A percentile compares a stretch with the other conserved stretches of the same genome.
Evolutionary conservation across 2,113 vertebrate genomes (phyloP).

Genomic region (Poeciliopsis turrubarensis): DNA sequence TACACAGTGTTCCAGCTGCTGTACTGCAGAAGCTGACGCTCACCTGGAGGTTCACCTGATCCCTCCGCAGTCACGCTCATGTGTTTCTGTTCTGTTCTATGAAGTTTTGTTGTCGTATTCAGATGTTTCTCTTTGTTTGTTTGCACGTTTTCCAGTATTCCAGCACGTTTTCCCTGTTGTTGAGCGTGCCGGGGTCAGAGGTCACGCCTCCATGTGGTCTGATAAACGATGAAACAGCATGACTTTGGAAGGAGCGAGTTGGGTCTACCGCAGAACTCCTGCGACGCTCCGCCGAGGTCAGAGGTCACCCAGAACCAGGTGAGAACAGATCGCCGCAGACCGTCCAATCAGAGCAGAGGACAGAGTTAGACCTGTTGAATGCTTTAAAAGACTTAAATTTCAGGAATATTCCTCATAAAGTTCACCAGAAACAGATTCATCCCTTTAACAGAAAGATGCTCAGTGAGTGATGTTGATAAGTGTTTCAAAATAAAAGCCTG

Average conservation of each 20-base stretch:
- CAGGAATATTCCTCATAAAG: too few relatives aligned
- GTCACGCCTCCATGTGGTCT: constrained; percentile 66
- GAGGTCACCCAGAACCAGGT: constrained; percentile 59
- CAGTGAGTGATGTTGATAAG: neutral
- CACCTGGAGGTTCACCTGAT: neutral
- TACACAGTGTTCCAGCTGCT: constrained; percentile 3
- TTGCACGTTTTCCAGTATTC: neutral
- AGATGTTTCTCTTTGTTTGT: neutral
- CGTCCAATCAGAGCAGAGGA: neutral
- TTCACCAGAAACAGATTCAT: too few relatives aligned
- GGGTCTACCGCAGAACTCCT: constrained; percentile 72
- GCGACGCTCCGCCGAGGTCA: constrained; percentile 76
- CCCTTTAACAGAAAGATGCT: neutral
- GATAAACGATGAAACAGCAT: constrained; percentile 90
- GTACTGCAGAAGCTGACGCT: neutral
- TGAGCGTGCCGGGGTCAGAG: constrained; percentile 2
- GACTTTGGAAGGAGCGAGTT: constrained; percentile 88
- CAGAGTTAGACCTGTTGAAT: neutral
- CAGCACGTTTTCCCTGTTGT: neutral
- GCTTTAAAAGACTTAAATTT: neutral
- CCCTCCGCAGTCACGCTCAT: neutral
- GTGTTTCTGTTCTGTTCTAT: neutral
- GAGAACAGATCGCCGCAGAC: neutral
- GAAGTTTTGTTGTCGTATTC: neutral
- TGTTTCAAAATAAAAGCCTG: constrained; percentile 11